phyloP scores from a whole-genome alignment of 2,113 vertebrate species.

The Kryptolebias marmoratus region DNA sequence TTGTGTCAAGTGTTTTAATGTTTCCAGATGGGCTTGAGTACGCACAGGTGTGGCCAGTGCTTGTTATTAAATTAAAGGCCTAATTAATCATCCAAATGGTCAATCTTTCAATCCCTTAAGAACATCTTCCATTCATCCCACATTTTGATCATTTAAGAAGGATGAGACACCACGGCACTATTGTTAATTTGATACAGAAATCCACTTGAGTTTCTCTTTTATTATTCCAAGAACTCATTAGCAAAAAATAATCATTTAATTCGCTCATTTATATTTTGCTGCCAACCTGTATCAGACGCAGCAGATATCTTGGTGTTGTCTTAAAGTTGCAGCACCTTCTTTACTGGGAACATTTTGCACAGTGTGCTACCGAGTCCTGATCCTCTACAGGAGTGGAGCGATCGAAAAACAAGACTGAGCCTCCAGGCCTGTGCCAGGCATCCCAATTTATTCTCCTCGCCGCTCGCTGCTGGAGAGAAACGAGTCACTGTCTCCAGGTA shows the following conservation, averaged over 20 bases:
- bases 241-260: constrained; percentile 31
- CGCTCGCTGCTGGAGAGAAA: constrained; percentile 49
- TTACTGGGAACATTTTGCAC: constrained; percentile 51
- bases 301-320: constrained; percentile 25
- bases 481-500: constrained; percentile 54
- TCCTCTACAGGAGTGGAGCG: constrained; percentile 53
- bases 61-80: no score
- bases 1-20: no score
- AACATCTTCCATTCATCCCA: neutral
- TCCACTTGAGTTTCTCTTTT: constrained; percentile 10
- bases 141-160: neutral
- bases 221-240: constrained; percentile 42
- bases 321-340: constrained; percentile 42
- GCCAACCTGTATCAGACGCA: constrained; percentile 1
- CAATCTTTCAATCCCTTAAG: neutral
- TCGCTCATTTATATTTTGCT: constrained; percentile 26
- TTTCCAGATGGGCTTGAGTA: no score
- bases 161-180: neutral
- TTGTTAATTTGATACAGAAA: neutral
- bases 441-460: constrained; percentile 64
- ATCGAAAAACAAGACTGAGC: constrained; percentile 66
- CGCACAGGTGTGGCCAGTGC: no score
- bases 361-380: constrained; percentile 42
- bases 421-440: constrained; percentile 63
- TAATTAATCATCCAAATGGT: no score